Conservation (phyloP, 2,113 vertebrate genomes). For the Candoia aspera region DNA sequence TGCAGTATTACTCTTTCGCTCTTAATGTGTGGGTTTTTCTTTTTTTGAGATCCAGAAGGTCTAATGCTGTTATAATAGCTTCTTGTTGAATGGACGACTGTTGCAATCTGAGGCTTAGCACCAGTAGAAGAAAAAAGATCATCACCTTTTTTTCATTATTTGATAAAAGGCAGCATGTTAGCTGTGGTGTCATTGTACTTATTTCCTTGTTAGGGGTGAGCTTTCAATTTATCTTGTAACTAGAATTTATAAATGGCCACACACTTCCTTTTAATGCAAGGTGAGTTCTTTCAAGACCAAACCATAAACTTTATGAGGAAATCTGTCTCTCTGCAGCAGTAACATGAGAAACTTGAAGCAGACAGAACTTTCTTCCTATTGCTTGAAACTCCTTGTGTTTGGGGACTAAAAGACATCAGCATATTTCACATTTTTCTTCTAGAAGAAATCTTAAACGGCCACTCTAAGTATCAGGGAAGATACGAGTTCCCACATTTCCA, state of each 20-base stretch:
- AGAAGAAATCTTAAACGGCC: not conserved
- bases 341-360: conserved; percentile 40
- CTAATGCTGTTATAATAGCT: conserved; percentile 59
- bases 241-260: conserved; percentile 44
- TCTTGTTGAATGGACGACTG: conserved; percentile 57
- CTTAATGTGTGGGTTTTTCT: not conserved
- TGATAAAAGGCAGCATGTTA: conserved; percentile 30
- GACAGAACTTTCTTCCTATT: not conserved
- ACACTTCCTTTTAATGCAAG: conserved; percentile 56
- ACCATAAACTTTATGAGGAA: conserved; percentile 23
- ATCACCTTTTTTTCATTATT: conserved; percentile 58
- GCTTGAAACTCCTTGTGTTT: not conserved
- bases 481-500: too few species aligned
- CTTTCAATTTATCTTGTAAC: conserved; percentile 57
- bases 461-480: not conserved
- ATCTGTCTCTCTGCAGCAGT: conserved; percentile 43
- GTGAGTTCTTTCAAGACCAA: conserved; percentile 59
- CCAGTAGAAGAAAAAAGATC: conserved; percentile 42
- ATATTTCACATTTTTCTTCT: not conserved
- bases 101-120: conserved; percentile 59
- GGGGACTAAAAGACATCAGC: not conserved
- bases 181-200: conserved; percentile 60
- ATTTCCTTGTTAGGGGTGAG: conserved; percentile 39
- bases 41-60: conserved; percentile 30
- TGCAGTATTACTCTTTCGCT: conserved; percentile 43